Percentiles rank a stretch among this genome's conserved stretches.
Conservation (phyloP, 2,888 invertebrate species). For the Melanargia galathea region DNA sequence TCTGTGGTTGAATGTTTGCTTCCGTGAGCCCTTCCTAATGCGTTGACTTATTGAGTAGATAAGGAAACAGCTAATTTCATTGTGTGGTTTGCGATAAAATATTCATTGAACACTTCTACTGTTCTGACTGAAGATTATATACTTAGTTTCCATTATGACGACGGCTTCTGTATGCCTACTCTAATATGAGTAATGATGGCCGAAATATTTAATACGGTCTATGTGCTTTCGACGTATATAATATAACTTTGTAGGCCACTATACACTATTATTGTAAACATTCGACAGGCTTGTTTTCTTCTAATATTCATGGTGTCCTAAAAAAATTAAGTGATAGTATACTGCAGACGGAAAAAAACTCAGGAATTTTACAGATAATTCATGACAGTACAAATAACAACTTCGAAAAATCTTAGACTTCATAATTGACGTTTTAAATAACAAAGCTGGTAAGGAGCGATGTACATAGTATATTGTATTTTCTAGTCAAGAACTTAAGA, state of each 20-base stretch:
- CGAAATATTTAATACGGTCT: conserved; percentile 1
- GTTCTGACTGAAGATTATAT: neutral
- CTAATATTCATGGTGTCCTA: neutral
- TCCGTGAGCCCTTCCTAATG: conserved; percentile 34
- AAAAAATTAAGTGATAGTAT: neutral
- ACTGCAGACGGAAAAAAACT: neutral
- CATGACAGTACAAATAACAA: no score
- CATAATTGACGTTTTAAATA: no score
- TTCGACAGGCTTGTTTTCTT: neutral
- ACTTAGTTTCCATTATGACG: conserved; percentile 8
- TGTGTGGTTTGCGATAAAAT: conserved; percentile 22
- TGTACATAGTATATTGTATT: no score
- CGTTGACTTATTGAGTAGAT: conserved; percentile 27
- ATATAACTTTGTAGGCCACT: neutral
- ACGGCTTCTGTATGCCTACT: neutral
- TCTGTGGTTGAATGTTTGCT: conserved; percentile 36
- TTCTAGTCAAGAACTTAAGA: no score
- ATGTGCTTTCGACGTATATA: conserved; percentile 4
- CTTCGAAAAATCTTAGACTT: no score
- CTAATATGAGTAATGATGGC: neutral
- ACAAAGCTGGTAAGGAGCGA: no score
- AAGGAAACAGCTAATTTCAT: conserved; percentile 25
- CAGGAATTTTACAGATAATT: neutral
- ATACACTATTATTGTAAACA: neutral
- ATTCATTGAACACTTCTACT: conserved; percentile 23